Base-by-base conservation (phyloP, 1,140 invertebrate species). In the Leptinotarsa texana region DNA sequence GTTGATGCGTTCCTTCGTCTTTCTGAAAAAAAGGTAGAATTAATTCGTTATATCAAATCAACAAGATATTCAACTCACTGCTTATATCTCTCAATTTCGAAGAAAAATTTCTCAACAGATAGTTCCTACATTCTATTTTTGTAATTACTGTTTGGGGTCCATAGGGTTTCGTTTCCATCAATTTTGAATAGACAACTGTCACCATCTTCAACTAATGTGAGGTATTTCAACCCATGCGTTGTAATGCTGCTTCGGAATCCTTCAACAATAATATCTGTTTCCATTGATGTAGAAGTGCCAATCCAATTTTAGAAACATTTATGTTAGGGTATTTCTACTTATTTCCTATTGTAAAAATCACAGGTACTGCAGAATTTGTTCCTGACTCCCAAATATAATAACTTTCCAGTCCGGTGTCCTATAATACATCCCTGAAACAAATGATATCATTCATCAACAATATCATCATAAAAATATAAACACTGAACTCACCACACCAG, bases 321-420 rank as follows among this genome's bases (percentile, higher is more conserved):
- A 63, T 78, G 63, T 65, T 75, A 13, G 13, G 75, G 27, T 22
- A 24, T 13, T n/a, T 21, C 27, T 49, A 42, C 17, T 69, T 70
- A 42, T 42, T 76, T 67, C 21, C 17, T 24, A 42, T 68, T 65
- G 49, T 27, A 17, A 22, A 62, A 69, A 33, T 69, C 42, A 69
- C 84, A 86, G 63, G 80, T 72, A 62, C 51, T 72, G 74, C 85
- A 87, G 74, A 78, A 83, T 79, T 83, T 86, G 69, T 86, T 86
- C 33, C 83, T 73, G 8, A 86, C 76, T 24, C 81, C 84, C 62
- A 78, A 47, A 70, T 66, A 73, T 17, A 74, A 63, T 48, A 74
- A 51, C 68, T 78, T 76, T 61, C 72, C 72, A 17, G 77, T 76
- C 61, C 51, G 15, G 24, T 48, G 17, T 18, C 77, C 77, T 49